Evolutionary conservation across 2,797 vertebrate species (phyloP), one percentile per base, ranked within the genome.

Genomic region (Dendrocincla fuliginosa): DNA sequence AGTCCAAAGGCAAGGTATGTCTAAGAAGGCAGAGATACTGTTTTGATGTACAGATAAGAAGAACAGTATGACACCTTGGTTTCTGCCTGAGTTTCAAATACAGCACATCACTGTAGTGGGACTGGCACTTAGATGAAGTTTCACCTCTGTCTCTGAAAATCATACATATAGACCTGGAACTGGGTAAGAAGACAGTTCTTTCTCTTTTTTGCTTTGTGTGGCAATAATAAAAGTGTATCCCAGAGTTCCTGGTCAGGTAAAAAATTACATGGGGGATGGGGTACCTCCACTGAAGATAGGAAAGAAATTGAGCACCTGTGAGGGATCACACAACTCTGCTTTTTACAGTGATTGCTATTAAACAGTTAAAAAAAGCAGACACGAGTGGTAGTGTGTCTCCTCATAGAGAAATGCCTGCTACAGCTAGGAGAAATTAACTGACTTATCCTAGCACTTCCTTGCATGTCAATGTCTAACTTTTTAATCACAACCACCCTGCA

Each of bases 381-480:
- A 17, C 0, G 4, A 67, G 27, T 57, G 12, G 56, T 14, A 90
- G 69, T 13, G 7, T 33, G 24, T 71, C 56, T 81, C 78, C 47
- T 81, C 32, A 68, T 28, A 89, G 35, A 91, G 73, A 78, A 79
- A 83, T 11, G 8, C 35, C 50, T 91, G 37, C 47, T 81, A 69
- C 69, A 86, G 50, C 37, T 55, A 92, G 42, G 19, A 95, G 44
- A 85, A 96, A 94, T 85, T 65, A 88, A 82, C 44, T 78, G 64
- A 75, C 56, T 94, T 93, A 76, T 35, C 53, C 47, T 35, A 30
- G 67, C 35, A 78, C 32, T 67, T 92, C 37, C 89, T 77, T 78
- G 76, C 87, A 77, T 55, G 67, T 75, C 74, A 90, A 16, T 35
- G 53, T 85, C 90, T 94, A 93, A 89, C 55, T 84, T 94, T 88